A percentile compares a stretch with the other conserved stretches of the same genome.
These are phyloP conservation scores for Tadarida brasiliensis DNA, from an alignment of 2,797 vertebrate species.

Conservation along the genomic window DNA sequence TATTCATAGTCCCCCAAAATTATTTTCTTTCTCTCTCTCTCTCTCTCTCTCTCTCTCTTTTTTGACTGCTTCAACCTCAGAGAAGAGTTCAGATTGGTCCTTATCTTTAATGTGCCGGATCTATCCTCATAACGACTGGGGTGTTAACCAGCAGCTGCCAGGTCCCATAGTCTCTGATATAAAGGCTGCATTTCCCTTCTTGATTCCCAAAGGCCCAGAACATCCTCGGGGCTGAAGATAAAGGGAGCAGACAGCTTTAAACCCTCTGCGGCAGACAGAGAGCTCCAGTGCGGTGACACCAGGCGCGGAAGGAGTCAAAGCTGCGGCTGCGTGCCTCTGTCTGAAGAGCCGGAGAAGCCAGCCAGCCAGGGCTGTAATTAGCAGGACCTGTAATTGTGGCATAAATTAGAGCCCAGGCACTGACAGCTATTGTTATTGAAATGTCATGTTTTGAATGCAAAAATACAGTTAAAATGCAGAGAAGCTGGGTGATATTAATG, in stretches of 20 bases:
- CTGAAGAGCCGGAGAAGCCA: slow-evolving; percentile 61
- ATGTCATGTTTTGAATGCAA: slow-evolving; percentile 77
- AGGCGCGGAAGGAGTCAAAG: neutral
- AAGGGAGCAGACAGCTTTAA: neutral
- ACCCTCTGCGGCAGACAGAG: neutral
- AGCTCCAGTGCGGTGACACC: neutral
- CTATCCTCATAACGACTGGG: neutral
- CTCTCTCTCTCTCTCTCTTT: no score
- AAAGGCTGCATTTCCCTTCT: neutral
- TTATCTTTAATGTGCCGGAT: neutral
- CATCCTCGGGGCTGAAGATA: neutral
- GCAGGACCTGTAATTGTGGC: slow-evolving; percentile 75
- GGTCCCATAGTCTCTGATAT: neutral
- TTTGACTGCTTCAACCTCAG: neutral
- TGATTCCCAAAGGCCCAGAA: neutral
- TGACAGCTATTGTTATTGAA: slow-evolving; percentile 78
- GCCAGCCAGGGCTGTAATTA: slow-evolving; percentile 72
- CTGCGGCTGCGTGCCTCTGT: neutral
- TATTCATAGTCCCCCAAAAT: neutral
- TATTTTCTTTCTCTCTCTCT: neutral
- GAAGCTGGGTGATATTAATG: slow-evolving; percentile 70
- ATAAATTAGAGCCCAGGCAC: slow-evolving; percentile 69
- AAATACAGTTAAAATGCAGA: slow-evolving; percentile 70
- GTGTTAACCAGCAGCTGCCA: neutral
- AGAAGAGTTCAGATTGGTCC: slow-evolving; percentile 32